Evolutionary conservation across 2,113 vertebrate genomes (phyloP).

Genomic region (Passerina amoena): DNA sequence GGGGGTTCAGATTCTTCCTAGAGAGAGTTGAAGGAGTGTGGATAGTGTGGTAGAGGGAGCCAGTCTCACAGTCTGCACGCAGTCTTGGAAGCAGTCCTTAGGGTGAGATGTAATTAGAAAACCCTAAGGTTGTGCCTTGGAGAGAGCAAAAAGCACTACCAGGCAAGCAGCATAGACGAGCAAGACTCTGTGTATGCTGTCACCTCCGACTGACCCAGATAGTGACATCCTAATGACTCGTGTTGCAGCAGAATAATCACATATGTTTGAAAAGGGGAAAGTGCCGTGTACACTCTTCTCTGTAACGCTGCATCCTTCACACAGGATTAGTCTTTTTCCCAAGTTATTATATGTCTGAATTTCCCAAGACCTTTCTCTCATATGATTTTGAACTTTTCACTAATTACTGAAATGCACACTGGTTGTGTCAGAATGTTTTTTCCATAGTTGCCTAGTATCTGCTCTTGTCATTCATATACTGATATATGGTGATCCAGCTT

Average conservation of each 20-base stretch:
- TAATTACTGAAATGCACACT: neutral
- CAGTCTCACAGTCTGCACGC: neutral
- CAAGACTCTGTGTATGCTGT: neutral
- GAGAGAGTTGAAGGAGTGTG: neutral
- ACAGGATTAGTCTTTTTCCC: neutral
- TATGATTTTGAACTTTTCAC: neutral
- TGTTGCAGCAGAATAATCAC: neutral
- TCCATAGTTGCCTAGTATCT: neutral
- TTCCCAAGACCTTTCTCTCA: neutral
- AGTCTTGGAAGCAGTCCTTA: neutral
- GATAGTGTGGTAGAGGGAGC: neutral
- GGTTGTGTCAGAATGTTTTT: neutral
- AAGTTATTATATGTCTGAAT: neutral
- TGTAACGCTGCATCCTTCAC: neutral
- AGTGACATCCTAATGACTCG: neutral
- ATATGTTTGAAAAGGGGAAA: neutral
- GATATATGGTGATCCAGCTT: neutral
- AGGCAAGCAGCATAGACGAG: neutral
- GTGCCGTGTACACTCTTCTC: rapidly evolving
- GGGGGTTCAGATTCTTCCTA: neutral
- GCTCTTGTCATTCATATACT: neutral
- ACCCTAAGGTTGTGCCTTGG: neutral
- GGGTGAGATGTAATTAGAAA: neutral
- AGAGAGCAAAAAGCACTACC: neutral
- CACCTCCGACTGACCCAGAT: neutral